Evolutionary conservation across 2,888 invertebrate genomes (phyloP), one percentile per base, ranked within the genome.

Genomic region (Pheosia gnoma): DNA sequence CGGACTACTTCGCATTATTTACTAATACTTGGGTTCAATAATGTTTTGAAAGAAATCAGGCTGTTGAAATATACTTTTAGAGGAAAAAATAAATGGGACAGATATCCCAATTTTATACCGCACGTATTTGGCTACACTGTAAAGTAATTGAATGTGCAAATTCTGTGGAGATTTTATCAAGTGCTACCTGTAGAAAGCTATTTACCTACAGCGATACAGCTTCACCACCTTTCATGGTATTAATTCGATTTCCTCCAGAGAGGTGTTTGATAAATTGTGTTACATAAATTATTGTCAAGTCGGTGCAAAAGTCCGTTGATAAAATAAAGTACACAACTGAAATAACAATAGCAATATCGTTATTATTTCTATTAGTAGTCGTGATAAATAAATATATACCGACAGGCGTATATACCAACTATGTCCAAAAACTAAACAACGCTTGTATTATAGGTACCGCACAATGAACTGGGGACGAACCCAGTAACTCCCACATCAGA

Each of bases 101-200:
- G 8, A 5, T 47, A 5, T 47, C 47, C n/a, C 47, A 11, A 1
- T 47, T 47, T 47, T n/a, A 5, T 9, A 47, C n/a, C 47, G 5
- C 11, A n/a, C 47, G 8, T 8, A 43, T 1, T n/a, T 11, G n/a
- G 47, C 47, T 47, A 47, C 47, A 47, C 13, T 25, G 47, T 10
- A 43, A 39, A 67, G 61, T 73, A 70, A 75, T 78, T 72, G 66
- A 71, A 75, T 73, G 75, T 75, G 72, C 70, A 70, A 75, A 76
- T 72, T 77, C 65, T 58, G 58, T 60, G 49, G 54, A 66, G 66
- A 67, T 64, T 62, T 60, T 59, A 59, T 59, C 51, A 49, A 51
- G 52, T 41, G 51, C 57, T 25, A 47, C 51, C 37, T 38, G 10
- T 3, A 36, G 54, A 56, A 41, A 57, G 41, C 37, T 41, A 60